Evolutionary conservation across 2,113 vertebrate genomes (phyloP).

Genomic region (Micromys minutus): DNA sequence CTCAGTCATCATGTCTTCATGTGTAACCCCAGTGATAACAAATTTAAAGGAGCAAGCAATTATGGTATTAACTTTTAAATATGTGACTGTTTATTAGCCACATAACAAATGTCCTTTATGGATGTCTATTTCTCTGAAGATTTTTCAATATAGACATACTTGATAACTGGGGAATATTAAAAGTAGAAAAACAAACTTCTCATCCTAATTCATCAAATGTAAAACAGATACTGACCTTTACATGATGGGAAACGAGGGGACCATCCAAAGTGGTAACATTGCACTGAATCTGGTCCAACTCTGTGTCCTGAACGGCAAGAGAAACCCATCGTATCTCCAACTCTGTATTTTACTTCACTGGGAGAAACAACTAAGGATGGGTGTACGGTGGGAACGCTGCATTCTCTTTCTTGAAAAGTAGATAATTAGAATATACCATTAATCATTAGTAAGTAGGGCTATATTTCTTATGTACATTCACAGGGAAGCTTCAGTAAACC

Average conservation of each 20-base stretch:
- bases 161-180: not conserved
- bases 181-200: not conserved
- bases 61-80: not conserved
- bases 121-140: not conserved
- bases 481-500: not conserved
- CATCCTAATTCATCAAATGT: not conserved
- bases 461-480: not conserved
- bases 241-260: constrained; percentile 81
- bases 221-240: constrained; percentile 78
- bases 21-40: not conserved
- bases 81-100: too few species aligned
- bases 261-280: constrained; percentile 88
- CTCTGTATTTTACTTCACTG: not conserved
- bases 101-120: too few species aligned
- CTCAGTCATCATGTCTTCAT: not conserved
- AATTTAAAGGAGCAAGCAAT: not conserved
- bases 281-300: constrained; percentile 81
- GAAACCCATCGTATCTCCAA: constrained; percentile 80
- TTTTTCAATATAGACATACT: not conserved
- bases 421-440: constrained; percentile 31
- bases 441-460: not conserved
- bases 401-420: constrained; percentile 77
- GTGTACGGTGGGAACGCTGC: not conserved
- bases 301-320: constrained; percentile 62
- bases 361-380: rapidly evolving